A percentile compares a stretch with the other conserved stretches of the same genome.
phyloP scores from a whole-genome alignment of 35 echinoderm and acorn worm species.

The Diadema setosum region DNA sequence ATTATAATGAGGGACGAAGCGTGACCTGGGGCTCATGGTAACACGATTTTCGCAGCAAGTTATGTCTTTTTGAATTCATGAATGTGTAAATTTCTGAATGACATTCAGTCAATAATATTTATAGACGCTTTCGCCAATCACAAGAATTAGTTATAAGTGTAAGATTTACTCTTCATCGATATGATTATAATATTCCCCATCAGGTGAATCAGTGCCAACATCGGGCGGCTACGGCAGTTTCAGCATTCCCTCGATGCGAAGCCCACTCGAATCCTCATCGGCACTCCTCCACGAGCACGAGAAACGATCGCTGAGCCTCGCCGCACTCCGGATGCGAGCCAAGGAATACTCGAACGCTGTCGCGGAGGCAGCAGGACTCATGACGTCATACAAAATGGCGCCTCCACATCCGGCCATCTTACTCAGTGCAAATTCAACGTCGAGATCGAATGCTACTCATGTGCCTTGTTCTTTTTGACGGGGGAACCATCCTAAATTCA shows the following conservation, averaged over 20 bases:
- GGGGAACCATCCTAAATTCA: too few species aligned
- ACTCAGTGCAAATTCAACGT: neutral
- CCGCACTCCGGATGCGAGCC: slow-evolving; percentile 66
- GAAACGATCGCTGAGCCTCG: slow-evolving; percentile 71
- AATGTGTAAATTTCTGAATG: too few species aligned
- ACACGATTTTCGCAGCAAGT: too few species aligned
- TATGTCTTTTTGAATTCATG: too few species aligned
- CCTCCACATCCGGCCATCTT: neutral
- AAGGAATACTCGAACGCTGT: slow-evolving; percentile 79
- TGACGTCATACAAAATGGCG: slow-evolving; percentile 17
- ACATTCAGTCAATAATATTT: too few species aligned
- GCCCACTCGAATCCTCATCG: neutral
- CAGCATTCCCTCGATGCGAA: neutral
- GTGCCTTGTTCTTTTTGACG: neutral
- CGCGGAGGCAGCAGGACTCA: slow-evolving; percentile 49
- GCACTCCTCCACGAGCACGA: slow-evolving; percentile 33
- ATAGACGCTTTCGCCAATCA: too few species aligned
- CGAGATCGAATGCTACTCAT: neutral
- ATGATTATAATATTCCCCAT: too few species aligned
- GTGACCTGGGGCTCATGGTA: too few species aligned
- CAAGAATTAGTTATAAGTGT: too few species aligned
- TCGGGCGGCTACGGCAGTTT: neutral
- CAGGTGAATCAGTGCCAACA: neutral
- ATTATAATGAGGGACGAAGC: too few species aligned
- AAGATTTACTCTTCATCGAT: too few species aligned